Evolutionary conservation across 2,888 invertebrate genomes (phyloP).

Genomic region (Conus canariensis): DNA sequence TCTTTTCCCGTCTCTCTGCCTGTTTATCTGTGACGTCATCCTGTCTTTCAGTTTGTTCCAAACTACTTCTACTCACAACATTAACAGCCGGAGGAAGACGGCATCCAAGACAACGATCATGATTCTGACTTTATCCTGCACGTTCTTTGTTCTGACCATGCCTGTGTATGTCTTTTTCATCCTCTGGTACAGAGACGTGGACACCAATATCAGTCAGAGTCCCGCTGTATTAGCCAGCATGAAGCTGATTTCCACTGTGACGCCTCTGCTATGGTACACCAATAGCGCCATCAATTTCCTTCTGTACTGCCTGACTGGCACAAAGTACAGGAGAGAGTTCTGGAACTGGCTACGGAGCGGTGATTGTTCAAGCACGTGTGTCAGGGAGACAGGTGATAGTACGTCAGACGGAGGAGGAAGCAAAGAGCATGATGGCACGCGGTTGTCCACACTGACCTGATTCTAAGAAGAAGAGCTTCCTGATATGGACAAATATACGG

Average conservation of each 20-base stretch:
- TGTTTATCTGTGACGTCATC: background rate
- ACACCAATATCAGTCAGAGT: background rate
- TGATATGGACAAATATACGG: no score
- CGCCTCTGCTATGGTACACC: background rate
- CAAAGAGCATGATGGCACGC: no score
- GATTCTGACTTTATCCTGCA: constrained; percentile 1
- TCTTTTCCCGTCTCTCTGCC: background rate
- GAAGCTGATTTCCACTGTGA: background rate
- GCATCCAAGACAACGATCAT: background rate
- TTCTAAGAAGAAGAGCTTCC: no score
- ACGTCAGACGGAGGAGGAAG: no score
- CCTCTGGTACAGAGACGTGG: background rate
- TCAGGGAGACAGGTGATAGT: no score
- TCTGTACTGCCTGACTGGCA: background rate
- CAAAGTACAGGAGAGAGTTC: background rate
- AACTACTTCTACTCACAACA: background rate
- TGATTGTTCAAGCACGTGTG: no score
- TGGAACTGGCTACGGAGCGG: background rate
- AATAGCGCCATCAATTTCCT: constrained; percentile 11
- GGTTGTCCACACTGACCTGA: no score
- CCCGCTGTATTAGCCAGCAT: background rate
- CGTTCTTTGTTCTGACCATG: background rate
- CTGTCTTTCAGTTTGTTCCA: constrained; percentile 7
- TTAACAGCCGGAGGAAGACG: background rate
- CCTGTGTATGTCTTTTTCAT: background rate